These are phyloP conservation scores for Pseudachorutes palmiensis DNA, from an alignment of 1,140 invertebrate species.

Conservation along the genomic window DNA sequence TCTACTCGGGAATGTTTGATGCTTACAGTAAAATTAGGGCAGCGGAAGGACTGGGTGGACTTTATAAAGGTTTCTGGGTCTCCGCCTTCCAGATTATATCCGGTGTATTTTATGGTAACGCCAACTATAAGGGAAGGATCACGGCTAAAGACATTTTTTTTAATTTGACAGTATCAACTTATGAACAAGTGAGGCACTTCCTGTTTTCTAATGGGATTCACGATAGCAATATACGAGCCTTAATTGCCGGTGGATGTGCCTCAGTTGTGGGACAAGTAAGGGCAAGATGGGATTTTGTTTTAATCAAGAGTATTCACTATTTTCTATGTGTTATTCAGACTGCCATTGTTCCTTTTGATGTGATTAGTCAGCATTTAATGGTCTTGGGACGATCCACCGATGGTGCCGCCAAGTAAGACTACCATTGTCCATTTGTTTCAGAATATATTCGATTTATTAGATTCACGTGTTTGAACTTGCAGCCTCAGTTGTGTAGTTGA, in stretches of 20 bases:
- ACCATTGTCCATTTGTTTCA: background rate
- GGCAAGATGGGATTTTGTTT: too few species aligned
- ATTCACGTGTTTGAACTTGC: background rate
- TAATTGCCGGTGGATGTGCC: conserved; percentile 59
- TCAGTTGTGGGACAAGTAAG: conserved; percentile 73
- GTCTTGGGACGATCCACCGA: conserved; percentile 57
- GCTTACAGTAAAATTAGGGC: conserved; percentile 81
- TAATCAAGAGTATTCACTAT: too few species aligned
- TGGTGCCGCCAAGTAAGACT: conserved; percentile 10
- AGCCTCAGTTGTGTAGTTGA: background rate
- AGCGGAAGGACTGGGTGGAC: conserved; percentile 73
- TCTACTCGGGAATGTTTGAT: conserved; percentile 66
- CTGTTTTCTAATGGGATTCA: conserved; percentile 54
- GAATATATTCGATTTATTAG: background rate
- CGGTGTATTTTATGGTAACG: conserved; percentile 86
- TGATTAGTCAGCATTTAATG: conserved; percentile 95
- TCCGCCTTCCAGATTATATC: conserved; percentile 78
- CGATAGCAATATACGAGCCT: conserved; percentile 40
- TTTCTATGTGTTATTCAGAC: conserved; percentile 46
- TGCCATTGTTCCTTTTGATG: conserved; percentile 91
- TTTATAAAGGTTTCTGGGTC: conserved; percentile 94
- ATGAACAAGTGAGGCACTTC: conserved; percentile 81
- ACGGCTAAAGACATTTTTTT: too few species aligned
- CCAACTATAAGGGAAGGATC: too few species aligned
- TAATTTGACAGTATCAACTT: too few species aligned